phyloP scores from a whole-genome alignment of 2,113 vertebrate genomes.

The Corythaeola cristata region DNA sequence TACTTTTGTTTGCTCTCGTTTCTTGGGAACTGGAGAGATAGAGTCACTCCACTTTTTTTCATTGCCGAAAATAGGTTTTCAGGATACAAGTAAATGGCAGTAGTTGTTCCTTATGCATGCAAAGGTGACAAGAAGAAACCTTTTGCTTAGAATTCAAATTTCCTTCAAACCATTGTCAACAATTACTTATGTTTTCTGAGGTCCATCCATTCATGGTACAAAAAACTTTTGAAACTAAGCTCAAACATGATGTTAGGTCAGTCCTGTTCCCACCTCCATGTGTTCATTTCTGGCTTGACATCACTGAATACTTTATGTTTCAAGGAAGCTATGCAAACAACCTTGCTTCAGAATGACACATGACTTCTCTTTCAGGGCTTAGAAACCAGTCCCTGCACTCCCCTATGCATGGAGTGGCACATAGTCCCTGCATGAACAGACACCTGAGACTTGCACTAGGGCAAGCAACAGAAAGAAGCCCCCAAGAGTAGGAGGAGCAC shows the following conservation, averaged over 20 bases:
- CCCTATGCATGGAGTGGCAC: background rate
- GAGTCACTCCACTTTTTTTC: background rate
- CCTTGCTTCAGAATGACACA: background rate
- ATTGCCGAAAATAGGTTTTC: background rate
- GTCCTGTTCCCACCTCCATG: background rate
- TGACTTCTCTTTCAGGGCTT: rapidly evolving
- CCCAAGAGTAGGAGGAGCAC: background rate
- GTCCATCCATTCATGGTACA: background rate
- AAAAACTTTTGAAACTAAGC: background rate
- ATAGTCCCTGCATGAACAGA: background rate
- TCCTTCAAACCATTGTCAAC: background rate
- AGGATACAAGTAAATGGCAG: background rate
- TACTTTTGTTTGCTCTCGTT: background rate
- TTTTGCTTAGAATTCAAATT: background rate
- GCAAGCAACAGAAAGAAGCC: background rate
- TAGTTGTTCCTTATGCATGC: background rate
- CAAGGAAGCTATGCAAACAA: background rate
- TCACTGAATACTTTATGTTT: background rate
- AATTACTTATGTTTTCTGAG: background rate
- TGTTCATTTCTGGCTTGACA: background rate
- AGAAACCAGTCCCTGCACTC: background rate
- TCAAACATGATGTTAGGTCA: background rate
- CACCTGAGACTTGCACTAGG: background rate
- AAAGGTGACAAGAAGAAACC: background rate
- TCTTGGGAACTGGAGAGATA: background rate